phyloP scores from a whole-genome alignment of 2,113 vertebrate genomes.

The Panthera uncia region DNA sequence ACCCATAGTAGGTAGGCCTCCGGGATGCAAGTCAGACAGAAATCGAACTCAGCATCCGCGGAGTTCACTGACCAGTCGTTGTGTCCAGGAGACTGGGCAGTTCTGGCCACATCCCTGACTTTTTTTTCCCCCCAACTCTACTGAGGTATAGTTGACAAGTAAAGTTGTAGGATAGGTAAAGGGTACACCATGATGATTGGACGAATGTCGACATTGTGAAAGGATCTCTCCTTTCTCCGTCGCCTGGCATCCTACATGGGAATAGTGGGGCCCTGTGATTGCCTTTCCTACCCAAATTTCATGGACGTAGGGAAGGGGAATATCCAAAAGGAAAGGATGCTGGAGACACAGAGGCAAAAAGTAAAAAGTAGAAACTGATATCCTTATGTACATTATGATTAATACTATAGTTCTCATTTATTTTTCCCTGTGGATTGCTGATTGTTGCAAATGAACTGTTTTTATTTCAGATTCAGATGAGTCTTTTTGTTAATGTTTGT shows the following conservation, averaged over 20 bases:
- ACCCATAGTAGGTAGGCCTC: background rate
- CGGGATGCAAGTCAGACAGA: background rate
- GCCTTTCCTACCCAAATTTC: background rate
- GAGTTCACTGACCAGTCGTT: background rate
- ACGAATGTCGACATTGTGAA: background rate
- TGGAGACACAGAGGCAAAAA: too few relatives aligned
- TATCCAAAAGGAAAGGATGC: background rate
- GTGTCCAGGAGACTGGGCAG: background rate
- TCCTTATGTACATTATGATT: fast-evolving
- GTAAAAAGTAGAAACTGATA: too few relatives aligned
- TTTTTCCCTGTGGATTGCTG: background rate
- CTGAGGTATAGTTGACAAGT: background rate
- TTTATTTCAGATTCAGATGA: background rate
- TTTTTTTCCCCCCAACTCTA: background rate
- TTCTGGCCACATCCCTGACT: background rate
- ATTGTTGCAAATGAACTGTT: background rate
- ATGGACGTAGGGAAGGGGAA: background rate
- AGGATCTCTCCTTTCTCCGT: background rate
- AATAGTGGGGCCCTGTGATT: background rate
- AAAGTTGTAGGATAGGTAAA: background rate
- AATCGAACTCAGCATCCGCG: fast-evolving
- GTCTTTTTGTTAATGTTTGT: too few relatives aligned
- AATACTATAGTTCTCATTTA: fast-evolving
- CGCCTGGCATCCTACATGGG: fast-evolving
- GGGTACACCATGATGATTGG: background rate